Evolutionary conservation across 2,113 vertebrate species (phyloP).

Genomic region (Dicentrarchus labrax): DNA sequence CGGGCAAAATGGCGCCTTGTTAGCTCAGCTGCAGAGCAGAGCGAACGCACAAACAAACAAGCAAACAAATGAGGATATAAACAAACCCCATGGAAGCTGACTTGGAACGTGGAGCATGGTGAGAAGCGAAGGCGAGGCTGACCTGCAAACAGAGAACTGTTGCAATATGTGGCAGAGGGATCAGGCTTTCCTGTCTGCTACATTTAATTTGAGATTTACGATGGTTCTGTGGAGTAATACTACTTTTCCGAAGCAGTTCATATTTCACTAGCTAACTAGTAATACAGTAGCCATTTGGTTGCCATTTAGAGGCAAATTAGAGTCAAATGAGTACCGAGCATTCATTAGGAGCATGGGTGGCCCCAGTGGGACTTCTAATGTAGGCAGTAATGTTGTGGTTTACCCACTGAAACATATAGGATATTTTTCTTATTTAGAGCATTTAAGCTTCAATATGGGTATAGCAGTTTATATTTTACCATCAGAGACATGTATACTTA

Average conservation of each 20-base stretch:
- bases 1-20: conserved; percentile 82
- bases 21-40: conserved; percentile 83
- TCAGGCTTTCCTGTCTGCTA: conserved; percentile 3
- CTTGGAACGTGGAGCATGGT: conserved; percentile 40
- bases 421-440: conserved; percentile 8
- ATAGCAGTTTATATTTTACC: not conserved
- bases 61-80: conserved; percentile 76
- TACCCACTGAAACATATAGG: not conserved
- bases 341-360: conserved; percentile 31
- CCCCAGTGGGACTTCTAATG: conserved; percentile 31
- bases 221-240: not conserved
- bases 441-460: not conserved
- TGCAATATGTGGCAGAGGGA: conserved; percentile 1
- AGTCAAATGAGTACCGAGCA: conserved; percentile 30
- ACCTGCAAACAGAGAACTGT: conserved; percentile 61
- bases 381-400: conserved; percentile 23
- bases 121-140: conserved; percentile 26
- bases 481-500: not conserved
- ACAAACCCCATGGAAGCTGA: conserved; percentile 65
- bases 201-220: conserved; percentile 22
- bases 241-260: conserved; percentile 17
- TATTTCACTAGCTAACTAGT: conserved; percentile 9
- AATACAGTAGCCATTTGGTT: conserved; percentile 17
- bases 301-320: conserved; percentile 28
- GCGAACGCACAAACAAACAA: conserved; percentile 76